Conservation (phyloP, 2,888 invertebrate species). For the Sminthurinus aureus region DNA sequence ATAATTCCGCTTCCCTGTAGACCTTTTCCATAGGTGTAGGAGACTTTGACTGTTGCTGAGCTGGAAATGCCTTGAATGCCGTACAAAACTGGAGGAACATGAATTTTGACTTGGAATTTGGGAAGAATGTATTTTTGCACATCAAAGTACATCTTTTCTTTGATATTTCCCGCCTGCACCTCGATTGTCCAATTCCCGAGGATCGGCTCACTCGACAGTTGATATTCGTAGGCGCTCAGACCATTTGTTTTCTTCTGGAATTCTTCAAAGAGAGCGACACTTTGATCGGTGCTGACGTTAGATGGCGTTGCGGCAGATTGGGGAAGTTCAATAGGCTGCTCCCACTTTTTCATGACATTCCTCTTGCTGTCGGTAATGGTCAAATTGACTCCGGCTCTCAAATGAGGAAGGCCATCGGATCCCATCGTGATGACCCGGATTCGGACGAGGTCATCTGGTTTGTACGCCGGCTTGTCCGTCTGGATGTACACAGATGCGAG, state of each 20-base stretch:
- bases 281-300: not conserved
- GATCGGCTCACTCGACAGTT: not conserved
- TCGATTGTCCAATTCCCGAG: slow-evolving; percentile 27
- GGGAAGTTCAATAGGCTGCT: too few relatives aligned
- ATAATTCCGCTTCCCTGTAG: too few relatives aligned
- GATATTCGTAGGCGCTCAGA: not conserved
- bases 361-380: not conserved
- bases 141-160: not conserved
- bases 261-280: not conserved
- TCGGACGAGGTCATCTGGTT: slow-evolving; percentile 32
- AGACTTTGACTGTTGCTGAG: not conserved
- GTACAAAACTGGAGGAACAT: not conserved
- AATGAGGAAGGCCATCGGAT: not conserved
- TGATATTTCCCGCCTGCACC: not conserved
- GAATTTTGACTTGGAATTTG: not conserved
- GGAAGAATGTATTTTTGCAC: slow-evolving; percentile 25
- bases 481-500: slow-evolving; percentile 10
- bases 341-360: not conserved
- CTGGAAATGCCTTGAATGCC: not conserved
- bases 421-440: slow-evolving; percentile 26
- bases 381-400: not conserved
- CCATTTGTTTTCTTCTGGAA: not conserved
- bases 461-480: slow-evolving; percentile 42
- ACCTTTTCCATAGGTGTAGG: slow-evolving; percentile 34
- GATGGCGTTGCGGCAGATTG: too few relatives aligned